A percentile compares a stretch with the other conserved stretches of the same genome.
Conservation (phyloP, 1,140 invertebrate genomes). For the Teleogryllus occipitalis region DNA sequence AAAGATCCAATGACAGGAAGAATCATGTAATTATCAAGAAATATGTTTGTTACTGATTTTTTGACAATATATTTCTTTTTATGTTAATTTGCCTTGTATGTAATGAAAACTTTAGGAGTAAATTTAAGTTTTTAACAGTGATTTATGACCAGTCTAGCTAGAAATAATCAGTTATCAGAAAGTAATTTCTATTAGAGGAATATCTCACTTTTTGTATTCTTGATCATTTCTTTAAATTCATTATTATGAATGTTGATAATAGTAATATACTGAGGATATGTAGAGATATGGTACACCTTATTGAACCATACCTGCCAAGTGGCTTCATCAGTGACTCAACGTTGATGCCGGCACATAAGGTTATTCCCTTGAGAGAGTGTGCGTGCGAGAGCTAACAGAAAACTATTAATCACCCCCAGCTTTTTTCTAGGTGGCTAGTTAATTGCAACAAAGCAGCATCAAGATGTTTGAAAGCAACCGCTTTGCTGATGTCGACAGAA, state of each 20-base stretch:
- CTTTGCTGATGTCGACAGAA: constrained; percentile 22
- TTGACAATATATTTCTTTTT: too few relatives aligned
- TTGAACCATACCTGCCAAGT: background rate
- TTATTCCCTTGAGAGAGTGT: constrained; percentile 22
- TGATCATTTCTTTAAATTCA: too few relatives aligned
- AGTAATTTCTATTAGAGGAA: too few relatives aligned
- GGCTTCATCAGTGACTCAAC: background rate
- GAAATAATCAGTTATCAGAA: too few relatives aligned
- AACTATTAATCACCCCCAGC: constrained; percentile 43
- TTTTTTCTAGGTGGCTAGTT: constrained; percentile 32
- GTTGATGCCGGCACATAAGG: background rate
- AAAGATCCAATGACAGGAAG: background rate
- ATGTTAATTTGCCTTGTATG: too few relatives aligned
- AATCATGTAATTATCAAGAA: background rate
- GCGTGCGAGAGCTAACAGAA: constrained; percentile 32
- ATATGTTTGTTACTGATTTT: too few relatives aligned
- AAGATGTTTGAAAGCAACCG: constrained; percentile 22
- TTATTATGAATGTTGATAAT: too few relatives aligned
- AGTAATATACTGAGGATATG: too few relatives aligned
- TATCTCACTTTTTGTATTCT: too few relatives aligned
- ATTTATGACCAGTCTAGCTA: too few relatives aligned
- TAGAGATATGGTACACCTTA: background rate
- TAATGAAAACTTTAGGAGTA: too few relatives aligned
- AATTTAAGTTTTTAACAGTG: too few relatives aligned
- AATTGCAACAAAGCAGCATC: constrained; percentile 17